Evolutionary conservation across 2,888 invertebrate species (phyloP), one percentile per base, ranked within the genome.

Genomic region (Drosophila fungiperda): DNA sequence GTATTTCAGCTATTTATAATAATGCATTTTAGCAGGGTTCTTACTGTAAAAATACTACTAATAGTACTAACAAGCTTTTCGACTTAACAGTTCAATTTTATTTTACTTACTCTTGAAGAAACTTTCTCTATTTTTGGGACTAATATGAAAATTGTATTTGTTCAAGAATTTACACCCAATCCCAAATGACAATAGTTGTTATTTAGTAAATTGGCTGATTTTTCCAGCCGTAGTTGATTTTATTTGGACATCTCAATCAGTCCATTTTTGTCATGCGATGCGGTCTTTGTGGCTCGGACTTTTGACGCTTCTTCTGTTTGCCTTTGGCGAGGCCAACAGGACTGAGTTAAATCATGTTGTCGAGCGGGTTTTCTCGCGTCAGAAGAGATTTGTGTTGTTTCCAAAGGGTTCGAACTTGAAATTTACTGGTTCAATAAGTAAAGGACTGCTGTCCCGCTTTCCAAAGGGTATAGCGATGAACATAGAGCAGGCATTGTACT

Each of bases 401-500:
- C 91, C 93, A 0, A 86, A 89, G 36, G 92, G 92, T 12, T 73
- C 91, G 1, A 78, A 83, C 36, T 73, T 93, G 0, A 92, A 93
- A 67, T 90, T 93, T 32, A 92, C 92, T 0, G 68, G 89, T 0
- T 77, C 78, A 1, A 11, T 91, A 0, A 84, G 88, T 42, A 93
- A 92, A 67, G 82, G 85, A 4, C 57, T 92, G 1, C 65, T 92
- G 32, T 84, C 90, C 0, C 45, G 55, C 4, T 89, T 77, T 68
- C 92, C 92, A 1, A 87, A 63, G 11, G 92, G 92, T 0, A 66
- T 92, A 1, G 60, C 66, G 23, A 82, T 91, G 59, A 79, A 54
- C 26, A 59, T 92, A 1, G 93, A 92, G 55, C 78, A 85, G 29
- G 92, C 92, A 6, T 35, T 83, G 12, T 92, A 93, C 50, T 93